phyloP scores from a whole-genome alignment of 1,140 invertebrate species.

The Hycleus phaleratus region DNA sequence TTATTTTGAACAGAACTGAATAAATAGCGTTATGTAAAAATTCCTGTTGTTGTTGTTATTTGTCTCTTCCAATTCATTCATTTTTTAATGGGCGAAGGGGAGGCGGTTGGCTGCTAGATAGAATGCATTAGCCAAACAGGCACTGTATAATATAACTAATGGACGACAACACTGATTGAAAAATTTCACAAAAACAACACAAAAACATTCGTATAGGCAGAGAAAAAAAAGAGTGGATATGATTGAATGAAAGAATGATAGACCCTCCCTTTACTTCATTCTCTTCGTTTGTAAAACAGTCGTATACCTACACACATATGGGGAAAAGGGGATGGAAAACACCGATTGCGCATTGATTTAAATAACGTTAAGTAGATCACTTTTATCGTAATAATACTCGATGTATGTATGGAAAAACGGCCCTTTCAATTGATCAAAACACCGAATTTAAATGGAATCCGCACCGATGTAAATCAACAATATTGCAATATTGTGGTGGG shows the following conservation, averaged over 20 bases:
- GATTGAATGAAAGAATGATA: slow-evolving; percentile 26
- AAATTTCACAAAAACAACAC: slow-evolving; percentile 32
- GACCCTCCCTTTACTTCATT: neutral
- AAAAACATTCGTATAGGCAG: slow-evolving; percentile 20
- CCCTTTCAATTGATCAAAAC: too few species aligned
- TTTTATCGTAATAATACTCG: too few species aligned
- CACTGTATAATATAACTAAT: slow-evolving; percentile 36
- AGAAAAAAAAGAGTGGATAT: slow-evolving; percentile 23
- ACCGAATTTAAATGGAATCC: too few species aligned
- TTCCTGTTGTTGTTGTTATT: slow-evolving; percentile 22
- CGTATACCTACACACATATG: too few species aligned
- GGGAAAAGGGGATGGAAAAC: too few species aligned
- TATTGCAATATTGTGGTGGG: too few species aligned
- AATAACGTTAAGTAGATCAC: too few species aligned
- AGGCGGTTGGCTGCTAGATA: neutral
- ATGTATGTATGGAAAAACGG: too few species aligned
- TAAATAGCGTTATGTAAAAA: slow-evolving; percentile 30
- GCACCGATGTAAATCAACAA: too few species aligned
- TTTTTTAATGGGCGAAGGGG: neutral
- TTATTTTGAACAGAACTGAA: slow-evolving; percentile 17
- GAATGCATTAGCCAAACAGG: slow-evolving; percentile 31
- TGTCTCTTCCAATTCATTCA: slow-evolving; percentile 19
- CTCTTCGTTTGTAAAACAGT: too few species aligned
- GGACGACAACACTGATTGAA: slow-evolving; percentile 36
- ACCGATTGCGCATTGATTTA: too few species aligned